A percentile compares a stretch with the other conserved stretches of the same genome.
phyloP scores from a whole-genome alignment of 64 coral and sea anemone genomes.

The Pocillopora damicornis region DNA sequence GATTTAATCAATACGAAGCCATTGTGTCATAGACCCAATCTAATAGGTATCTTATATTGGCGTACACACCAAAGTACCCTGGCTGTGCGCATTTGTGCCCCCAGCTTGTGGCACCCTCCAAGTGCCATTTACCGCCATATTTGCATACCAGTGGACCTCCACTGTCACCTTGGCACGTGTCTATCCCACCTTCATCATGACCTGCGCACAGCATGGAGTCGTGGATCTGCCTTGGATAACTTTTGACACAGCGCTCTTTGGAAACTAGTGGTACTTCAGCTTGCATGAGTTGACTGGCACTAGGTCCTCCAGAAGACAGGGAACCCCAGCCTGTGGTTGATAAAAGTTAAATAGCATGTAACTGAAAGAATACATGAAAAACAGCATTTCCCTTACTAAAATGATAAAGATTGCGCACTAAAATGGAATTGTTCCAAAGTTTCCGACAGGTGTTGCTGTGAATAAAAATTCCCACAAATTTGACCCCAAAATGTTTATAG shows the following conservation, averaged over 20 bases:
- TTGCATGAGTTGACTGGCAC: conserved; percentile 46
- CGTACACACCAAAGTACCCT: conserved; percentile 70
- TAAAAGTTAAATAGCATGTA: not conserved
- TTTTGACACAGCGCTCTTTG: conserved; percentile 50
- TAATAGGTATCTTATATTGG: conserved; percentile 54
- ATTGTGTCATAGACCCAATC: conserved; percentile 60
- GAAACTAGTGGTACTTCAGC: conserved; percentile 70
- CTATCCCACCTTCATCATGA: conserved; percentile 59
- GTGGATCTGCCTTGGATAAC: conserved; percentile 61
- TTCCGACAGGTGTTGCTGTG: too few species aligned
- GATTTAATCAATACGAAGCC: not conserved
- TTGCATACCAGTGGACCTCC: conserved; percentile 71
- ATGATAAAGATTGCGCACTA: too few species aligned
- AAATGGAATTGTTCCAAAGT: too few species aligned
- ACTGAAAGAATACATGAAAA: too few species aligned
- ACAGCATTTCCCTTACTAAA: too few species aligned
- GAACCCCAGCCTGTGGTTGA: conserved; percentile 38
- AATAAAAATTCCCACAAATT: not conserved
- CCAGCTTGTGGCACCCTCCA: conserved; percentile 72
- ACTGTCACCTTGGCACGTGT: conserved; percentile 72
- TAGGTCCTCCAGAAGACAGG: conserved; percentile 54
- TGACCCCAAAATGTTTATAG: not conserved
- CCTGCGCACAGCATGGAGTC: conserved; percentile 77
- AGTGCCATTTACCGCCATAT: conserved; percentile 48
- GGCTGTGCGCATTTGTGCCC: conserved; percentile 43